Percentiles rank a stretch among this genome's conserved stretches.
These are phyloP conservation scores for human DNA, from an alignment of 2,113 vertebrate species.

Conservation along the genomic window GRCh38 chr7:137847001-137847500, in stretches of 20 bases:
- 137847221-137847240: rapidly evolving
- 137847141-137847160: not conserved
- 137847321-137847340: not conserved
- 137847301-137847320: not conserved
- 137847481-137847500: not conserved
- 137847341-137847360: not conserved
- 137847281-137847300: not conserved
- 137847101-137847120: not conserved
- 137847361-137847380: not conserved
- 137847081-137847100: not conserved
- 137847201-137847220: not conserved
- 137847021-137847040: not conserved
- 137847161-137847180: not conserved
- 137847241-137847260: not conserved
- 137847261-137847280: not conserved
- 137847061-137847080: rapidly evolving
- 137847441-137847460: not conserved
- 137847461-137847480: not conserved
- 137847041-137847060: not conserved
- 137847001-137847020: not conserved
- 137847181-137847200: not conserved
- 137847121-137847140: not conserved
- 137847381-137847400: not conserved
- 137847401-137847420: not conserved
- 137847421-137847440: not conserved